Conservation (phyloP, 30 jellyfish, hydroid and myxozoan species). For the Hydra vulgaris region DNA sequence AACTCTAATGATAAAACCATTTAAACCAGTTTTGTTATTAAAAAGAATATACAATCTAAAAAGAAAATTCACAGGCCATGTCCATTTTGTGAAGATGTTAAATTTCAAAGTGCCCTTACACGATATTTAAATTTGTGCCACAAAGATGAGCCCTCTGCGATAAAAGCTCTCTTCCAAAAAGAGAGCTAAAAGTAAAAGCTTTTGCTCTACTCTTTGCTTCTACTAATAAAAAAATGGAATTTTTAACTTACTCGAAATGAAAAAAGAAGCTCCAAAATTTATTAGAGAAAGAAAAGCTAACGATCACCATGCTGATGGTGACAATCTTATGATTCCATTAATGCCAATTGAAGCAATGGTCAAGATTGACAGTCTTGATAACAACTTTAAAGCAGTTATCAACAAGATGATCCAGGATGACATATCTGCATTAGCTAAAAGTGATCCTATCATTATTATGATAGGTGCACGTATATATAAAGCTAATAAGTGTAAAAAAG, state of each 20-base stretch:
- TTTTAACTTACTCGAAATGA: not conserved
- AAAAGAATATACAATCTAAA: not conserved
- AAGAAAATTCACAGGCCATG: not conserved
- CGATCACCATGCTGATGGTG: not conserved
- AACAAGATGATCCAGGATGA: not conserved
- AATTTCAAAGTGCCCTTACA: not conserved
- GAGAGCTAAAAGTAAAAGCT: not conserved
- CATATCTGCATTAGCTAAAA: not conserved
- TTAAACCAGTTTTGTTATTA: not conserved
- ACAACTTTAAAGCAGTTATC: not conserved
- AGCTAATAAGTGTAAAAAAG: too few relatives aligned
- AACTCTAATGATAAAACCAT: not conserved
- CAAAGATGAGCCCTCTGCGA: not conserved
- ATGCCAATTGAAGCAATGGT: not conserved
- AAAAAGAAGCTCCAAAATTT: not conserved
- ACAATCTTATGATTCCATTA: not conserved
- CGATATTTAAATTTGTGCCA: not conserved
- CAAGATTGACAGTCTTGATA: not conserved
- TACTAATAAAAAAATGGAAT: too few relatives aligned
- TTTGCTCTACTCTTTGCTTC: not conserved
- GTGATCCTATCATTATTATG: not conserved
- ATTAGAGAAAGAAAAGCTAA: not conserved
- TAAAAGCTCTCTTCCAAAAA: not conserved
- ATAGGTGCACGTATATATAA: not conserved
- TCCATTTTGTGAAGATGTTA: not conserved